Evolutionary conservation across 2,797 vertebrate species (phyloP).

Genomic region (Zenarchopterus dispar): DNA sequence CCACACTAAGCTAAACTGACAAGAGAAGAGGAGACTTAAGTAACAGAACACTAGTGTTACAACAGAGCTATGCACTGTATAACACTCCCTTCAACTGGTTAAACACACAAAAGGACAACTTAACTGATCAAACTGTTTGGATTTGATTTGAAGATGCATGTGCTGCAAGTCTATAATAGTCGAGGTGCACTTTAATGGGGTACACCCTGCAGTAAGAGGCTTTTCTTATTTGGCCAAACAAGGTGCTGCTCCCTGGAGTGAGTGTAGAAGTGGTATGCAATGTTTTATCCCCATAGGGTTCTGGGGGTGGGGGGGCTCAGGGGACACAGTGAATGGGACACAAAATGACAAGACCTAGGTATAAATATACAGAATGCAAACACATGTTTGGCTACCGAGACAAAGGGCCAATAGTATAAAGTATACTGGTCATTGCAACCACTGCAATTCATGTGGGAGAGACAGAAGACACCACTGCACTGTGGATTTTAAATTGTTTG

Average conservation of each 20-base stretch:
- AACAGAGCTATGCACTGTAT: slow-evolving; percentile 51
- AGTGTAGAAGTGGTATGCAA: slow-evolving; percentile 18
- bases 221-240: slow-evolving; percentile 23
- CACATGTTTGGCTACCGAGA: slow-evolving; percentile 12
- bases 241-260: slow-evolving; percentile 17
- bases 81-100: slow-evolving; percentile 45
- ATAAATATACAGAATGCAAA: slow-evolving; percentile 8
- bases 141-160: slow-evolving; percentile 44
- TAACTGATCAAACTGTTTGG: slow-evolving; percentile 34
- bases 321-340: slow-evolving; percentile 26
- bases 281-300: slow-evolving; percentile 14
- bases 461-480: slow-evolving; percentile 7
- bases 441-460: slow-evolving; percentile 26
- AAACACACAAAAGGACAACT: slow-evolving; percentile 30
- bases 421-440: slow-evolving; percentile 28
- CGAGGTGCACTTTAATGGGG: slow-evolving; percentile 22
- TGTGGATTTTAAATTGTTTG: slow-evolving; percentile 33
- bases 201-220: slow-evolving; percentile 16
- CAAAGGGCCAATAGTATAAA: not conserved
- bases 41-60: slow-evolving; percentile 58
- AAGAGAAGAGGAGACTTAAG: slow-evolving; percentile 65
- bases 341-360: slow-evolving; percentile 12
- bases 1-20: slow-evolving; percentile 67
- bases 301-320: slow-evolving; percentile 18
- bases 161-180: slow-evolving; percentile 7